phyloP scores from a whole-genome alignment of 2,888 invertebrate species.

The Polymixis flavicincta region DNA sequence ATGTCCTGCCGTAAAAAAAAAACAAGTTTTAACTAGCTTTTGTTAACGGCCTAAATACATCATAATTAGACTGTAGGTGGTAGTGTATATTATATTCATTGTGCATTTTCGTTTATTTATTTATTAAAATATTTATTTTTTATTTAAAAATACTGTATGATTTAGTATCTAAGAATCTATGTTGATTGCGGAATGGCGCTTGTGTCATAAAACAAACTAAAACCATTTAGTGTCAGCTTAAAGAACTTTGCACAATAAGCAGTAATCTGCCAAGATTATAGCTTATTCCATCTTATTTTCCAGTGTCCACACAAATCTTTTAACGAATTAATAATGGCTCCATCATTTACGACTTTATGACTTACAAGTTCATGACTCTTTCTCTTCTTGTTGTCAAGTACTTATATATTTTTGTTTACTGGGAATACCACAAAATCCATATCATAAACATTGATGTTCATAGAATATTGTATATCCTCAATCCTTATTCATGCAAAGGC shows the following conservation, averaged over 20 bases:
- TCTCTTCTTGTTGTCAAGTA: neutral
- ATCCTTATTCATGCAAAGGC: constrained; percentile 60
- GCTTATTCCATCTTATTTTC: constrained; percentile 1
- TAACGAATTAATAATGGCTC: constrained; percentile 1
- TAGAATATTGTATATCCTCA: constrained; percentile 47
- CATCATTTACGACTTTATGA: neutral
- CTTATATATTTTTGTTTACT: neutral
- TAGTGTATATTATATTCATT: too few species aligned
- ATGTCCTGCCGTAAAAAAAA: too few species aligned
- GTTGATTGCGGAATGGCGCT: neutral
- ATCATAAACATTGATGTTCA: constrained; percentile 29
- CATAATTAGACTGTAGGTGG: neutral
- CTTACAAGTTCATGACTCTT: neutral
- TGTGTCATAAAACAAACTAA: neutral
- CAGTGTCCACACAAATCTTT: constrained; percentile 6
- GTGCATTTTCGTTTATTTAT: too few species aligned
- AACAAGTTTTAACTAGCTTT: neutral
- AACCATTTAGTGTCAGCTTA: neutral
- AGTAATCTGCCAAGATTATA: constrained; percentile 7
- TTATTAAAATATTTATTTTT: neutral
- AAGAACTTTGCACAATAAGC: neutral
- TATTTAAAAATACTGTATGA: neutral
- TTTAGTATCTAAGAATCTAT: neutral
- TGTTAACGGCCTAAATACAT: neutral
- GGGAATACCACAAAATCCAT: constrained; percentile 21